phyloP scores from a whole-genome alignment of 2,113 vertebrate genomes.

The Eulemur macaco region DNA sequence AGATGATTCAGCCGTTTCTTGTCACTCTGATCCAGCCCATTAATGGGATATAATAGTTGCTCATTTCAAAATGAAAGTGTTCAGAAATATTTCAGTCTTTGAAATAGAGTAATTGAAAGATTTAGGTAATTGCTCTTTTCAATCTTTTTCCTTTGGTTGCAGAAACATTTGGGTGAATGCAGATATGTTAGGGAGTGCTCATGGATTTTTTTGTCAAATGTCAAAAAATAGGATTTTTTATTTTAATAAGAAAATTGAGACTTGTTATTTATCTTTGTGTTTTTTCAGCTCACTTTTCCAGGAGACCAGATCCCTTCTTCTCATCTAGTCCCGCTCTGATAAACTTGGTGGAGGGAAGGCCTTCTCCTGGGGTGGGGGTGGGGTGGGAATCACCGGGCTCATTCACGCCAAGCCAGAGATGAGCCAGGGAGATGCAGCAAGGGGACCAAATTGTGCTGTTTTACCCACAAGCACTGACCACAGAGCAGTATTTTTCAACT shows the following conservation, averaged over 20 bases:
- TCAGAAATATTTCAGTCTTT: neutral
- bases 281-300: neutral
- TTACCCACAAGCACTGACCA: neutral
- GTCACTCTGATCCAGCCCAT: neutral
- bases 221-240: neutral
- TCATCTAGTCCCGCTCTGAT: neutral
- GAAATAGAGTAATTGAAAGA: neutral
- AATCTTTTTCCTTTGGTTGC: neutral
- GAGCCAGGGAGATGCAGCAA: fast-evolving
- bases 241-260: neutral
- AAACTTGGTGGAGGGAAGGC: neutral
- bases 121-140: neutral
- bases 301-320: neutral
- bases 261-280: neutral
- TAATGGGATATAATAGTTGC: neutral
- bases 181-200: neutral
- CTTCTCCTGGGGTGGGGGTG: neutral
- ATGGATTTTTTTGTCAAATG: neutral
- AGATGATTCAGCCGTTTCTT: neutral
- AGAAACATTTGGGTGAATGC: neutral
- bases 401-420: neutral
- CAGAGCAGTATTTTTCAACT: neutral
- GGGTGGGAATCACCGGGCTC: neutral
- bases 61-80: neutral
- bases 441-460: neutral